Percentiles rank a stretch among this genome's conserved stretches.
phyloP scores from a whole-genome alignment of 2,113 vertebrate species.

The Aegotheles bennettii region DNA sequence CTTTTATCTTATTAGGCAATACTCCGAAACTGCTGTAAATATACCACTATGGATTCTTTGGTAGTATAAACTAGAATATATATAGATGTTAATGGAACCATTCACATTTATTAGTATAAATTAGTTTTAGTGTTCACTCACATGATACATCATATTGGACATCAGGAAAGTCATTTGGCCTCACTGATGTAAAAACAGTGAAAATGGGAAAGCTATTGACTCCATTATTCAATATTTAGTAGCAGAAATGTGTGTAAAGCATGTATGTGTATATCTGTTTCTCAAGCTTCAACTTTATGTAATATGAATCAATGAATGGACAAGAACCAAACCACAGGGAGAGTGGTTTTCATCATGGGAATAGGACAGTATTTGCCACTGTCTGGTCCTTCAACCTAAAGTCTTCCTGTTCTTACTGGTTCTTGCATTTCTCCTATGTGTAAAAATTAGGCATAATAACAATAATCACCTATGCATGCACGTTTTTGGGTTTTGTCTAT shows the following conservation, averaged over 20 bases:
- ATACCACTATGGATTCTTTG: neutral
- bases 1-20: conserved; percentile 35
- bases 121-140: neutral
- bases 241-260: neutral
- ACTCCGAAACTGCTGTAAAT: neutral
- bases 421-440: neutral
- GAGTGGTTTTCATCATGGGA: neutral
- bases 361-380: neutral
- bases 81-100: neutral
- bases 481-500: neutral
- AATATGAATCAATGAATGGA: neutral
- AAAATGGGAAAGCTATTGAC: neutral
- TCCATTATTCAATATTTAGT: neutral
- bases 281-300: neutral
- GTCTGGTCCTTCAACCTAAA: neutral
- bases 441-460: neutral
- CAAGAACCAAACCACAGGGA: neutral
- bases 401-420: neutral
- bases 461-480: neutral
- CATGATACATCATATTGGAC: neutral
- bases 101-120: conserved; percentile 16
- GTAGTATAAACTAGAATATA: neutral
- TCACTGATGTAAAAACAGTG: neutral
- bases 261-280: neutral
- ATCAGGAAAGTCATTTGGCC: neutral